Evolutionary conservation across 2,888 invertebrate genomes (phyloP), one percentile per base, ranked within the genome.

Genomic region (Diplazon laetatorius): DNA sequence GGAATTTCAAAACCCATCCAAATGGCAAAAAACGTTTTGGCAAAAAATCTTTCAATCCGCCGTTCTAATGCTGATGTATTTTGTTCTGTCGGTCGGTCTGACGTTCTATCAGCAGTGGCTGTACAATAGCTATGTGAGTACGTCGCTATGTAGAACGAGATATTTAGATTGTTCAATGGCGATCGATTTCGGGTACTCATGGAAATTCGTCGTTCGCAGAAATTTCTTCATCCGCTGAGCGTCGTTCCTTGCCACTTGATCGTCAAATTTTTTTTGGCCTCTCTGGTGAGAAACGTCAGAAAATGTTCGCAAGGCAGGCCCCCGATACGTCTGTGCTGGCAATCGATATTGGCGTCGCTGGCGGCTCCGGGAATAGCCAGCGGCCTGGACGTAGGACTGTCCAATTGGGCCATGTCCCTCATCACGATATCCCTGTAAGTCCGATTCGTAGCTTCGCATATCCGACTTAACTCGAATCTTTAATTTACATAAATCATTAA

Each of bases 41-140:
- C 84, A 82, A 72, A 87, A 82, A 81, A 82, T 84, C 35, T 82
- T 92, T 12, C 88, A 90, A 81, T 91, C 91, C 8, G 80, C 89
- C 42, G 77, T 89, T 59, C 91, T 98, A 55, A 95, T 99, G 80
- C 90, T 95, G 2, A 92, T 97, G 57, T 99, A 99, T 91, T 97
- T 98, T 89, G 93, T 95, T 10, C 94, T 99, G 70, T 99, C 99
- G 12, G 98, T 99, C 86, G 96, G 97, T 55, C 93, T 99, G 66
- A 99, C 98, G 9, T 99, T 99, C 91, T 99, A 99, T 91, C 99
- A 99, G 91, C 95, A 98, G 93, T 96, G 96, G 95, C 94, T 99
- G 69, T 93, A 97, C 81, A 95, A 95, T 93, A 97, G 97, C 92
- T 87, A 87, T 74, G 89, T 89, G 75, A 87, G 88, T 87, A 80